Evolutionary conservation across 2,113 vertebrate genomes (phyloP).

Genomic region (Arenaria interpres): DNA sequence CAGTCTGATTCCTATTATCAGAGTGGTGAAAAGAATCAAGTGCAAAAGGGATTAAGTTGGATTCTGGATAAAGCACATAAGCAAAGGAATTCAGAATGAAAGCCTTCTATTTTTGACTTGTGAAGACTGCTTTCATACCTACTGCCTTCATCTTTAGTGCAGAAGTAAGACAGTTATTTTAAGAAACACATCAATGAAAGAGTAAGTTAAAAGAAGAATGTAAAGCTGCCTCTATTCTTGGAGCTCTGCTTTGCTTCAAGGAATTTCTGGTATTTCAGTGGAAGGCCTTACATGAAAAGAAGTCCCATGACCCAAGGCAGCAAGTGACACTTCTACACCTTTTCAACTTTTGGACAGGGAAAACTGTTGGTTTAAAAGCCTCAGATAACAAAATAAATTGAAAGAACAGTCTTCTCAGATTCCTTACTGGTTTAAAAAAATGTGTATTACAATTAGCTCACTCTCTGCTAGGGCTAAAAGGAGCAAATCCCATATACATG

Average conservation of each 20-base stretch:
- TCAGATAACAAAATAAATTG: neutral
- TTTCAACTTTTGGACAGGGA: neutral
- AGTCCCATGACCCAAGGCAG: neutral
- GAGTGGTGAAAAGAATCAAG: neutral
- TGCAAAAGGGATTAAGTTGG: neutral
- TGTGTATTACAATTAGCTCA: neutral
- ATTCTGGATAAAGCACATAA: constrained; percentile 10
- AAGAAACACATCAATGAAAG: constrained; percentile 49
- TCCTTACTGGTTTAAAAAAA: neutral
- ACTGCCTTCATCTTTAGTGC: constrained; percentile 17
- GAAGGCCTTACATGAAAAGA: constrained; percentile 16
- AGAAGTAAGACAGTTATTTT: constrained; percentile 44
- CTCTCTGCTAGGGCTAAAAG: neutral
- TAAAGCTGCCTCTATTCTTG: constrained; percentile 32
- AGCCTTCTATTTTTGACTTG: constrained; percentile 18
- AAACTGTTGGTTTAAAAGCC: neutral
- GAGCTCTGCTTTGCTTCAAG: constrained; percentile 46
- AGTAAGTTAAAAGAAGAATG: constrained; percentile 42
- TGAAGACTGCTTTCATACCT: constrained; percentile 4
- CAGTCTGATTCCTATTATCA: neutral
- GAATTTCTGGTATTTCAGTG: constrained; percentile 29
- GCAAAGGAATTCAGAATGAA: constrained; percentile 36
- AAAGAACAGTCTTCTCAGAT: neutral
- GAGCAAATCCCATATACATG: neutral
- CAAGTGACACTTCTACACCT: neutral